phyloP scores from a whole-genome alignment of 2,797 vertebrate species.

The Pteronotus mesoamericanus region DNA sequence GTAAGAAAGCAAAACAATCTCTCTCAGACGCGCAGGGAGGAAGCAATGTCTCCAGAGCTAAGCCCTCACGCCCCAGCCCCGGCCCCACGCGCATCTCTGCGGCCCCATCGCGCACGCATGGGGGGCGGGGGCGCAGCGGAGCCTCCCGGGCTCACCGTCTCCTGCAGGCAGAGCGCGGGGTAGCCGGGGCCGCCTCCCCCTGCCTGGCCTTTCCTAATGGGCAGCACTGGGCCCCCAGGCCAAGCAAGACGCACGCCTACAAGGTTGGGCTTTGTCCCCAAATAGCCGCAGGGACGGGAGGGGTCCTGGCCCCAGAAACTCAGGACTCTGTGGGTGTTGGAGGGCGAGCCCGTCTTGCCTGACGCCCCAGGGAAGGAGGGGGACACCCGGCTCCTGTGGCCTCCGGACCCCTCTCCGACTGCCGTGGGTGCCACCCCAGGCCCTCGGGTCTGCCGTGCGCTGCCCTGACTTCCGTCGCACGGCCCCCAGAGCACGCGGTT shows the following conservation, averaged over 20 bases:
- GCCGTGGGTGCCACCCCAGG: background rate
- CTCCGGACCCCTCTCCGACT: background rate
- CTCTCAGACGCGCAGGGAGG: background rate
- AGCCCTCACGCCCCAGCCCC: background rate
- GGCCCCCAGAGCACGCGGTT: background rate
- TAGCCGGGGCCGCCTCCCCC: too few species aligned
- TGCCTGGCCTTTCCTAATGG: background rate
- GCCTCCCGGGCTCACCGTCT: background rate
- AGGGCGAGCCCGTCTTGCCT: accelerated
- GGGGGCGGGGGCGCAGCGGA: background rate
- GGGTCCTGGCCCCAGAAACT: background rate
- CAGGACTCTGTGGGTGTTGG: background rate
- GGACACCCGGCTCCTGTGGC: background rate
- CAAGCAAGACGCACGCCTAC: background rate
- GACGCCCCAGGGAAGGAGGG: background rate
- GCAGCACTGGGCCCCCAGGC: background rate
- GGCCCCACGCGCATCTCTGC: background rate
- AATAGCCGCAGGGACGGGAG: background rate
- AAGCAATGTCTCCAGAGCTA: slow-evolving; percentile 8
- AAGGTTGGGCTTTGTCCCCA: background rate
- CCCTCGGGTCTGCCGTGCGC: background rate
- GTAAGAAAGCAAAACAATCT: slow-evolving; percentile 61
- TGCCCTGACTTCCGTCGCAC: background rate
- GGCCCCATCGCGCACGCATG: slow-evolving; percentile 35
- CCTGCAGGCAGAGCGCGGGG: background rate